Conservation (phyloP, 2,113 vertebrate genomes). For the Arvicanthis niloticus region DNA sequence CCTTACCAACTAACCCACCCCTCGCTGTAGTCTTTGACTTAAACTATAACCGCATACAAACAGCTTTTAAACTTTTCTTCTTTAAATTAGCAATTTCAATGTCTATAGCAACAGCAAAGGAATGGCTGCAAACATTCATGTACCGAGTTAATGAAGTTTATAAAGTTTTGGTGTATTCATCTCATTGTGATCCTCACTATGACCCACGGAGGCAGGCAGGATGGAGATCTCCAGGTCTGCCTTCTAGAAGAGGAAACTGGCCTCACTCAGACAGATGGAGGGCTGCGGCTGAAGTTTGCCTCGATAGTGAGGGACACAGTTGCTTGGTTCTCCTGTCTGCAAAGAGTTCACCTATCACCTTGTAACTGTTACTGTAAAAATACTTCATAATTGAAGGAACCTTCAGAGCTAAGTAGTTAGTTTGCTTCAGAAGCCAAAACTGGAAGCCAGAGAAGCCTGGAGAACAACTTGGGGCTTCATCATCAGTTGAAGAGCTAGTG, state of each 20-base stretch:
- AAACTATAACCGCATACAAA: neutral
- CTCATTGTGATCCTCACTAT: neutral
- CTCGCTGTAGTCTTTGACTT: neutral
- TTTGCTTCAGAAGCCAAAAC: constrained; percentile 39
- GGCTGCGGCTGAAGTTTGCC: neutral
- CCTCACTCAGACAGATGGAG: neutral
- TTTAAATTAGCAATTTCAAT: neutral
- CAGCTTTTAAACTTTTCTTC: neutral
- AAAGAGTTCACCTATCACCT: neutral
- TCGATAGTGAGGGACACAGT: neutral
- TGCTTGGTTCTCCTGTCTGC: neutral
- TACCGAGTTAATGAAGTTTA: neutral
- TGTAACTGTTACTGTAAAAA: neutral
- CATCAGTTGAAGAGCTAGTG: neutral
- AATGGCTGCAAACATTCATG: neutral
- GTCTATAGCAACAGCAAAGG: neutral
- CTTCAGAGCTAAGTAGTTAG: neutral
- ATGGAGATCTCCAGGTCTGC: neutral
- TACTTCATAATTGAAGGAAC: neutral
- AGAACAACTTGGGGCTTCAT: neutral
- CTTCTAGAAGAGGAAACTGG: neutral
- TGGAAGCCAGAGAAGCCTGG: neutral
- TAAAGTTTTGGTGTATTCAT: neutral
- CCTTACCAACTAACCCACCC: neutral
- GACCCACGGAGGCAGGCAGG: neutral